Percentiles rank a stretch among this genome's conserved stretches.
phyloP scores from a whole-genome alignment of 37 sponge, comb jelly and placozoan species.

The Bolinopsis microptera region DNA sequence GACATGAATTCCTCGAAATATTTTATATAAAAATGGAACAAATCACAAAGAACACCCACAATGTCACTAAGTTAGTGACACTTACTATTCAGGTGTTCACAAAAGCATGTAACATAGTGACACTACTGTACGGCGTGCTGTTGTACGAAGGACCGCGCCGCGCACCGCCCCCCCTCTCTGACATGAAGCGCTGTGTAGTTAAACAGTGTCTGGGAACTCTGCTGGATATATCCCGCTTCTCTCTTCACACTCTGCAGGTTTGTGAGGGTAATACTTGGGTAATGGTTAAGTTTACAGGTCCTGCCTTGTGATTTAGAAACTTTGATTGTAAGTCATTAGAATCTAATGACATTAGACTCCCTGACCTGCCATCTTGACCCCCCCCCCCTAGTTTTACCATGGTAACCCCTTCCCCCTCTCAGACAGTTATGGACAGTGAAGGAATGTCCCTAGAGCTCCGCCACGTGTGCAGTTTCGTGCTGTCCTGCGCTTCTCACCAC shows the following conservation, averaged over 20 bases:
- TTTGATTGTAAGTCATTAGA: too few species aligned
- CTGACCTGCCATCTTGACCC: too few species aligned
- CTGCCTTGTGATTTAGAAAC: too few species aligned
- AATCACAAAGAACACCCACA: too few species aligned
- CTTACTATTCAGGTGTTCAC: conserved; percentile 67
- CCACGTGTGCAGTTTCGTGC: conserved; percentile 7
- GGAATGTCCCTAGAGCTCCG: conserved; percentile 61
- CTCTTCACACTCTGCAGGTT: conserved; percentile 58
- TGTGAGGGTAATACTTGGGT: too few species aligned
- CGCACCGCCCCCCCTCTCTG: not conserved
- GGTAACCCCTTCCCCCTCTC: not conserved
- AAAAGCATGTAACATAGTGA: conserved; percentile 40
- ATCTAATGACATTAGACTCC: too few species aligned
- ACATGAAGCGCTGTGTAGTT: not conserved
- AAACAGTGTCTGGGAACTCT: not conserved
- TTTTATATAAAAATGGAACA: too few species aligned
- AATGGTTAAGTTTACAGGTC: too few species aligned
- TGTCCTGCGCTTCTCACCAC: conserved; percentile 31
- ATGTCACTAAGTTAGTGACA: too few species aligned
- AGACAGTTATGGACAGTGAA: conserved; percentile 39
- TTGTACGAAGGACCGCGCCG: conserved; percentile 32
- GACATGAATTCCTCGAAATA: too few species aligned
- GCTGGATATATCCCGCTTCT: conserved; percentile 47
- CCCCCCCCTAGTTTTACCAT: not conserved
- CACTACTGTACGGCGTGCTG: conserved; percentile 52